Percentiles rank a stretch among this genome's conserved stretches.
phyloP scores from a whole-genome alignment of 2,797 vertebrate genomes.

The Crenuchus spilurus region DNA sequence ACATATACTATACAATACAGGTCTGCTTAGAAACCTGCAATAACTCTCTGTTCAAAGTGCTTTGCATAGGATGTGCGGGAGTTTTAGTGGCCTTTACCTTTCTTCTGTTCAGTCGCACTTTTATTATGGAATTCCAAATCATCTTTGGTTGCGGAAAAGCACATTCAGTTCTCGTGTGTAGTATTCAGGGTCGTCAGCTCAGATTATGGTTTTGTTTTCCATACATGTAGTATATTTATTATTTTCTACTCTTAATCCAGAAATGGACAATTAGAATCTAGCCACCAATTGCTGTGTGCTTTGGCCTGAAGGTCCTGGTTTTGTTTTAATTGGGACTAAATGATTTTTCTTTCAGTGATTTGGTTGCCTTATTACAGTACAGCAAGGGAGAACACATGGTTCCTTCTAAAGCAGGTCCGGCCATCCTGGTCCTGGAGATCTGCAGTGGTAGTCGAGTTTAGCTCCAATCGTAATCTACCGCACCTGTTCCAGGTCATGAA shows the following conservation, averaged over 20 bases:
- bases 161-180: not conserved
- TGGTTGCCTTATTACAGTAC: not conserved
- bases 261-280: too few species aligned
- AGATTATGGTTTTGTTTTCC: not conserved
- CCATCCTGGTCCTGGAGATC: too few species aligned
- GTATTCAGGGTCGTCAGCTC: not conserved
- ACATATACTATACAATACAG: conserved; percentile 4
- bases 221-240: too few species aligned
- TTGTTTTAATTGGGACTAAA: not conserved
- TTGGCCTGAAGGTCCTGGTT: not conserved
- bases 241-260: too few species aligned
- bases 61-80: conserved; percentile 3
- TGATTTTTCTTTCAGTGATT: not conserved
- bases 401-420: too few species aligned
- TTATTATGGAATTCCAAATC: conserved; percentile 29
- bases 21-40: conserved; percentile 14
- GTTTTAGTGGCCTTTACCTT: conserved; percentile 46
- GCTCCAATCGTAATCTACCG: too few species aligned
- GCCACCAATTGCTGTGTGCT: too few species aligned
- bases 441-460: too few species aligned
- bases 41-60: conserved; percentile 15
- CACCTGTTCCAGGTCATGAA: too few species aligned
- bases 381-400: too few species aligned
- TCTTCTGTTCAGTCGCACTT: conserved; percentile 40
- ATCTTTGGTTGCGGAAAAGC: conserved; percentile 15